Conservation (phyloP, 2,888 invertebrate species). For the Tuberolachnus salignus region DNA sequence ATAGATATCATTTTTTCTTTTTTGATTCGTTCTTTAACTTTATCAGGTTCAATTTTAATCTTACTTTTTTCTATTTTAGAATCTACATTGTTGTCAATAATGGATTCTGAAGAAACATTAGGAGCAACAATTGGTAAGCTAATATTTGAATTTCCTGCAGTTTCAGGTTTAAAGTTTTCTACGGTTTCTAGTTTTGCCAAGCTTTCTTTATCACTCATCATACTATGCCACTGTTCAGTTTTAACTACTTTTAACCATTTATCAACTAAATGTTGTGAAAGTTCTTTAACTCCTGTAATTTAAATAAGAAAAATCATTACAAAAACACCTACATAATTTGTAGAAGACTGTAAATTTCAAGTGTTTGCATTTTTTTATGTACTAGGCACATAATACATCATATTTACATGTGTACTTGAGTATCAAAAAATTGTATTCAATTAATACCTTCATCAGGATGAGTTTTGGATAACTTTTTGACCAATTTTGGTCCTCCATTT, state of each 20-base stretch:
- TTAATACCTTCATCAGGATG: constrained; percentile 75
- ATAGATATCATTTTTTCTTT: constrained; percentile 51
- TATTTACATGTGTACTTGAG: neutral
- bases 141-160: neutral
- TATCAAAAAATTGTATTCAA: neutral
- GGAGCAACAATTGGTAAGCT: constrained; percentile 10
- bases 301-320: neutral
- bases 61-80: constrained; percentile 42
- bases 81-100: constrained; percentile 4
- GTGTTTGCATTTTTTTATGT: too few relatives aligned
- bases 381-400: neutral
- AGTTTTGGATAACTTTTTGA: constrained; percentile 84
- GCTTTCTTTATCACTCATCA: constrained; percentile 62
- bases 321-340: neutral
- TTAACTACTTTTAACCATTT: constrained; percentile 58
- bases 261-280: constrained; percentile 45
- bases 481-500: constrained; percentile 89
- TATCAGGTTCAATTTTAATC: constrained; percentile 43
- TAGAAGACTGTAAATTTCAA: too few relatives aligned
- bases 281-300: constrained; percentile 42
- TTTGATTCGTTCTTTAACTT: constrained; percentile 32
- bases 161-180: constrained; percentile 28
- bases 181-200: constrained; percentile 26
- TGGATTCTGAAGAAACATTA: neutral
- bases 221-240: constrained; percentile 62